Percentiles rank a stretch among this genome's conserved stretches.
These are phyloP conservation scores for Cyclura pinguis DNA, from an alignment of 2,797 vertebrate genomes.

Conservation along the genomic window DNA sequence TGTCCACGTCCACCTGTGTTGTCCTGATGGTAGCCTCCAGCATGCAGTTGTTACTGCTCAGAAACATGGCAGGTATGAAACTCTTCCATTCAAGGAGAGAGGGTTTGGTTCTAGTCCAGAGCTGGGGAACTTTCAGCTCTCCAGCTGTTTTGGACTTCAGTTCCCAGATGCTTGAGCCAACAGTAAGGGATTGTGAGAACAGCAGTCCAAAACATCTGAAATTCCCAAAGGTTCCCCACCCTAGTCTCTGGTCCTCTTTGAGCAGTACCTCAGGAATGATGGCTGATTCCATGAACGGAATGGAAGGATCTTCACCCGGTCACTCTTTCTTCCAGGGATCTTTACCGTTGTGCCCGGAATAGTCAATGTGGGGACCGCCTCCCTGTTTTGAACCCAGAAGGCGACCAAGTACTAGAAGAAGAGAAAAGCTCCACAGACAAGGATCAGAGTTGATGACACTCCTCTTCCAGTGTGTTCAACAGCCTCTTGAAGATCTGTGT, in stretches of 20 bases:
- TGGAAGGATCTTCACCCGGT: neutral
- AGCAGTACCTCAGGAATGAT: neutral
- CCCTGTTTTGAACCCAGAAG: slow-evolving; percentile 63
- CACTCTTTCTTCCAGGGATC: slow-evolving; percentile 64
- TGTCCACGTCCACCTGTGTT: slow-evolving; percentile 31
- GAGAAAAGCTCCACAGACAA: neutral
- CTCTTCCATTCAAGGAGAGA: accelerated
- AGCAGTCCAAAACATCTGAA: neutral
- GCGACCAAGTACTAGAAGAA: neutral
- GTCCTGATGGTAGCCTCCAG: slow-evolving; percentile 27
- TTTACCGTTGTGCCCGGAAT: slow-evolving; percentile 86
- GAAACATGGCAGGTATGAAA: slow-evolving; percentile 32
- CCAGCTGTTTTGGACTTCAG: neutral
- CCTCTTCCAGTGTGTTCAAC: neutral
- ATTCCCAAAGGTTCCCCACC: neutral
- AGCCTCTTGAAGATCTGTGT: neutral
- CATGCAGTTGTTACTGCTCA: neutral
- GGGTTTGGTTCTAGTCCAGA: neutral
- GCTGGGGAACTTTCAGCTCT: neutral
- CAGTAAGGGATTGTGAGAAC: neutral
- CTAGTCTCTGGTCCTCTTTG: neutral
- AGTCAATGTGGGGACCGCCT: slow-evolving; percentile 86
- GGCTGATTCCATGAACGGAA: too few species aligned
- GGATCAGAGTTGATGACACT: neutral
- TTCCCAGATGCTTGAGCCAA: neutral